Conservation (phyloP, 2,888 invertebrate genomes). For the Julus scandinavius region DNA sequence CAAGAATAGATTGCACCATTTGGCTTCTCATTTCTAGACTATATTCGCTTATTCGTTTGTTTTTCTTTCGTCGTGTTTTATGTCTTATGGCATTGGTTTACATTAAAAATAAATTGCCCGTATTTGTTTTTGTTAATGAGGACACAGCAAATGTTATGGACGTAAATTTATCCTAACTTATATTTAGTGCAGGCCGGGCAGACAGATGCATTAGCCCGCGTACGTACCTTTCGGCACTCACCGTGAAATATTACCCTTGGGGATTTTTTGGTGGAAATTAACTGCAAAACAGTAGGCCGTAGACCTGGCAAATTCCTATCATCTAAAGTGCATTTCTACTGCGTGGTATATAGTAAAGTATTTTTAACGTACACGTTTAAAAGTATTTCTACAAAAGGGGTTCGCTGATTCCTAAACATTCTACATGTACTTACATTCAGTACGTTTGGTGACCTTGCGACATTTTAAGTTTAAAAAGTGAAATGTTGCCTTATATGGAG, state of each 20-base stretch:
- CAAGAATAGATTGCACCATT: constrained; percentile 11
- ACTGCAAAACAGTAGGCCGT: not conserved
- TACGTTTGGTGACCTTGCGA: too few species aligned
- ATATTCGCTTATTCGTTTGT: constrained; percentile 36
- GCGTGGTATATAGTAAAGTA: not conserved
- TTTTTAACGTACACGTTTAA: too few species aligned
- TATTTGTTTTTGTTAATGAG: constrained; percentile 36
- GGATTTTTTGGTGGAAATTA: not conserved
- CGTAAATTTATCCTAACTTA: not conserved
- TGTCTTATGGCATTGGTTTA: constrained; percentile 35
- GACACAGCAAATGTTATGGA: not conserved
- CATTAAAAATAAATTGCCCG: constrained; percentile 28
- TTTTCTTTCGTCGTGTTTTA: constrained; percentile 19
- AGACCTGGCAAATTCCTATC: not conserved
- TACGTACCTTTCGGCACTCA: not conserved
- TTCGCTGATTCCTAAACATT: too few species aligned
- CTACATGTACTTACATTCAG: not conserved
- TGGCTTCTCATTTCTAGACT: not conserved
- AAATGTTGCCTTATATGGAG: too few species aligned
- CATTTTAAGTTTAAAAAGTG: too few species aligned
- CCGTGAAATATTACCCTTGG: not conserved
- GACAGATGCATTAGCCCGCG: not conserved
- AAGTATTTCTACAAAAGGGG: too few species aligned
- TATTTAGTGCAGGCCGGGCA: not conserved
- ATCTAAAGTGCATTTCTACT: not conserved